A percentile compares a stretch with the other conserved stretches of the same genome.
These are phyloP conservation scores for Mythimna pallens DNA, from an alignment of 2,888 invertebrate genomes.

Conservation along the genomic window DNA sequence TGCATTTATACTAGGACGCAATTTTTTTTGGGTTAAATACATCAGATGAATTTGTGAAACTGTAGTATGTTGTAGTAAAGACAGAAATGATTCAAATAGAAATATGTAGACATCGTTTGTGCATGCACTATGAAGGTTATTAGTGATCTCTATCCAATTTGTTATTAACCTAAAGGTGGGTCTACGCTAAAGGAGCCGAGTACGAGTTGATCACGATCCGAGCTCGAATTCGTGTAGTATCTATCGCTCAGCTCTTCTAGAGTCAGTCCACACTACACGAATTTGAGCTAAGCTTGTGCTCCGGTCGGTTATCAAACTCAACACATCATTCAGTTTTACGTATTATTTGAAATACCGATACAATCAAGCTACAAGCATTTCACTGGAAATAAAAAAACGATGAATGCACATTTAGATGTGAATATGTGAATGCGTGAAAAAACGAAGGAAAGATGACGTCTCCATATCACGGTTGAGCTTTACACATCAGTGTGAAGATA, in stretches of 20 bases:
- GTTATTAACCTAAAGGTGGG: not conserved
- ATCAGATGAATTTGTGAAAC: too few species aligned
- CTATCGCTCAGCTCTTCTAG: too few species aligned
- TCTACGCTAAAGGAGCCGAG: too few species aligned
- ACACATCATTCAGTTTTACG: too few species aligned
- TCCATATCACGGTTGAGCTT: too few species aligned
- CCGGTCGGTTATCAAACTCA: not conserved
- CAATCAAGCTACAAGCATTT: not conserved
- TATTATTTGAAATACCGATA: not conserved
- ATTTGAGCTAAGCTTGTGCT: too few species aligned
- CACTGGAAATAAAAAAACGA: not conserved
- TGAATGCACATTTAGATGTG: not conserved
- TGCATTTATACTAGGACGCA: not conserved
- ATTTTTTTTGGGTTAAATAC: not conserved
- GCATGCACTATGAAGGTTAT: conserved; percentile 17
- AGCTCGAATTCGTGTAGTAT: too few species aligned
- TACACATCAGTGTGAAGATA: not conserved
- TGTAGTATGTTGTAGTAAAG: not conserved
- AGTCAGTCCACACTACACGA: too few species aligned
- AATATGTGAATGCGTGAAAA: not conserved
- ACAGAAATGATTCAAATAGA: conserved; percentile 39
- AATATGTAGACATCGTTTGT: conserved; percentile 5
- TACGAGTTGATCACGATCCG: too few species aligned
- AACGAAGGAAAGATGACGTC: not conserved
- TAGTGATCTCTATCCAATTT: conserved; percentile 4